Base-by-base conservation (phyloP, 2,113 vertebrate species). In the Loxodonta africana region DNA sequence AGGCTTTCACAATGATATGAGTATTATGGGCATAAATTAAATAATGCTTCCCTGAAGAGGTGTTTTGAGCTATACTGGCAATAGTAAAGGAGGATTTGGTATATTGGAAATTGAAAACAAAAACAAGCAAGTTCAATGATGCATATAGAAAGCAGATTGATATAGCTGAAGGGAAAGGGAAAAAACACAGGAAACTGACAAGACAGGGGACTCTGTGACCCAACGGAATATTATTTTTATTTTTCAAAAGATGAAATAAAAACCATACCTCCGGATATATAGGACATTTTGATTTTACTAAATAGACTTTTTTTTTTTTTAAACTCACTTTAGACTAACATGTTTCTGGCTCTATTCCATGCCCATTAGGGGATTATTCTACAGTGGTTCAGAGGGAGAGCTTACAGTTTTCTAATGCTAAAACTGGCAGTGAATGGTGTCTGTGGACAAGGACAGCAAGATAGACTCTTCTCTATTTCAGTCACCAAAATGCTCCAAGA, bases 241-340 rank as follows among this genome's bases (percentile, higher is more conserved):
- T 95, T 96, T 95, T 17, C 81, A 88, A 80, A 88, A 83, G 14
- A 63, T 74, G 28, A 89, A 84, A 95, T 83, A 88, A 85, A 48
- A 23, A 53, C 33, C 26, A 74, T 88, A 80, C 57, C 9, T 71
- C 37, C 69, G 3, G 5, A 63, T 78, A 44, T 20, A 78, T 1
- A 46, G 28, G 12, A 91, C 25, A 69, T 62, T 87, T 91, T 51
- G 17, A 63, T 65, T 93, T 91, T n/a, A 60, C 90, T 93, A 71
- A 63, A 20, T 73, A 85, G 18, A 76, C 48, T 30, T 82, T 80
- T 48, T 20, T 51, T 82, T 37, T 37, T 37, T 37, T 37, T 37
- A 60, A 33, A 28, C 62, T 57, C 6, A 9, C 0, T 82, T 91
- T 9, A 69, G 67, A 71, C 3, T 37, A 48, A 46, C 14, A 84